A percentile compares a stretch with the other conserved stretches of the same genome.
phyloP scores from a whole-genome alignment of 2,888 invertebrate genomes.

The Amphipyra tragopoginis region DNA sequence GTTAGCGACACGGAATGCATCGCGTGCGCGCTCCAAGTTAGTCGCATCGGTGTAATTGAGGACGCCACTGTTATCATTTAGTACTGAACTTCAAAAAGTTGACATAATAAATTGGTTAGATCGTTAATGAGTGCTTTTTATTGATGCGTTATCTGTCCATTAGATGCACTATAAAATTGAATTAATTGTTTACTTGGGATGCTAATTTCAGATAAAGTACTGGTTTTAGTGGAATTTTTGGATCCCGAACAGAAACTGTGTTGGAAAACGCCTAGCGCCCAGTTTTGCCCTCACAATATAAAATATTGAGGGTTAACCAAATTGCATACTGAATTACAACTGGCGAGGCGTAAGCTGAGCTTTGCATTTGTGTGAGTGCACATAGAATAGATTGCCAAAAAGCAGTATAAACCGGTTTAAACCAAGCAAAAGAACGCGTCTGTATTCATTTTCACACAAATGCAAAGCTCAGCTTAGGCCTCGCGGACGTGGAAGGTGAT shows the following conservation, averaged over 20 bases:
- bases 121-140: conserved; percentile 40
- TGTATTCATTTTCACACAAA: no score
- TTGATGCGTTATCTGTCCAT: conserved; percentile 40
- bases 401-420: no score
- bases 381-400: no score
- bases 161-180: conserved; percentile 27
- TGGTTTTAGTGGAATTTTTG: not conserved
- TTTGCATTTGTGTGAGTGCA: no score
- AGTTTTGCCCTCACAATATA: no score
- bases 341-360: no score
- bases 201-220: conserved; percentile 11
- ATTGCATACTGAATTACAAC: no score
- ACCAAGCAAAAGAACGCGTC: no score
- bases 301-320: no score
- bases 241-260: not conserved
- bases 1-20: conserved; percentile 60
- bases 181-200: conserved; percentile 36
- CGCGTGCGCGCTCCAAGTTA: conserved; percentile 56
- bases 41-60: conserved; percentile 52
- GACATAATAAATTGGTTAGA: conserved; percentile 45
- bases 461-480: no score
- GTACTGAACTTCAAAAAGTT: conserved; percentile 36
- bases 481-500: no score
- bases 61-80: conserved; percentile 52
- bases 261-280: not conserved